Conservation (phyloP, 2,113 vertebrate species). For the Corydoras sp. region DNA sequence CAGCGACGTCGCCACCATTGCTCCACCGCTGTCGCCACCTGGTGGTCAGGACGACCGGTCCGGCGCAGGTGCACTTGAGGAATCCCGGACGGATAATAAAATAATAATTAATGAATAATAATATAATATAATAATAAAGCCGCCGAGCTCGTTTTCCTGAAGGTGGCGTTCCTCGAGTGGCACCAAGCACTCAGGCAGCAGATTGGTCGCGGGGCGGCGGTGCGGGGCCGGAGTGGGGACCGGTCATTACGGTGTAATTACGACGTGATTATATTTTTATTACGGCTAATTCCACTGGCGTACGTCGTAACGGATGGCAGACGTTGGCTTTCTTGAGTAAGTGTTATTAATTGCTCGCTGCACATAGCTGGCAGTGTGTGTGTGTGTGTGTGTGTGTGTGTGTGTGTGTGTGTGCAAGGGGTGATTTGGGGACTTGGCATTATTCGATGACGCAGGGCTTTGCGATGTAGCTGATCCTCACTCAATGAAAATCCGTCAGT, state of each 20-base stretch:
- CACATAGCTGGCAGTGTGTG: conserved; percentile 19
- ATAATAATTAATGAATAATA: no score
- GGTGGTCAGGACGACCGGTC: no score
- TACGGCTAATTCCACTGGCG: conserved; percentile 36
- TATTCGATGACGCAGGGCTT: conserved; percentile 15
- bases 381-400: conserved; percentile 8
- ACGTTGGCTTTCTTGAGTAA: conserved; percentile 38
- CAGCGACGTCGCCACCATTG: no score
- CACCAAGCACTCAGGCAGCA: conserved; percentile 26
- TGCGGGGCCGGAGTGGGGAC: conserved; percentile 27
- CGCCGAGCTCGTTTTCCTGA: no score
- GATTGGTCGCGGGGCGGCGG: conserved; percentile 33
- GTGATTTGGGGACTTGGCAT: not conserved
- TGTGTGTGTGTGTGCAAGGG: not conserved
- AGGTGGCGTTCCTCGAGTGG: no score
- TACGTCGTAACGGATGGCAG: conserved; percentile 27
- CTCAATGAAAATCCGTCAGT: conserved; percentile 17
- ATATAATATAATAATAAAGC: no score
- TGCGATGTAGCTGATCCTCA: conserved; percentile 2
- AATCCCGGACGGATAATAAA: no score
- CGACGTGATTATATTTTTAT: conserved; percentile 48
- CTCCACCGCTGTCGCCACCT: no score
- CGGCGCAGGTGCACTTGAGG: no score
- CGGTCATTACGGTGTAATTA: conserved; percentile 44
- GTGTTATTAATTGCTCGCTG: conserved; percentile 43